A percentile compares a stretch with the other conserved stretches of the same genome.
Conservation (phyloP, 2,113 vertebrate species). For the Pandion haliaetus region DNA sequence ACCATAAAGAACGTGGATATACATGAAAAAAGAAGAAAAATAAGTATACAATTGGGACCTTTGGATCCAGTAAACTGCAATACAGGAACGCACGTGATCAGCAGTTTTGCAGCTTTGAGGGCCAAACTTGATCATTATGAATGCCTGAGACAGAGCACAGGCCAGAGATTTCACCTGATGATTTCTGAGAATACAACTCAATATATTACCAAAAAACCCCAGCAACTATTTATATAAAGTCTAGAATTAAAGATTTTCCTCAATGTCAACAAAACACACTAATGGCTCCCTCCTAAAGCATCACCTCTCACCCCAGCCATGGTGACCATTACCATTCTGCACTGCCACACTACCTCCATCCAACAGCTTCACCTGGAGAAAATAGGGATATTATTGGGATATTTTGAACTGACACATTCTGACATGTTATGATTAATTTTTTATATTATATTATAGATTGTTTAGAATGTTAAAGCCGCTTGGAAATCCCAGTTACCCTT, state of each 20-base stretch:
- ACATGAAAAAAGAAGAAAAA: not conserved
- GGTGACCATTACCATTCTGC: accelerated
- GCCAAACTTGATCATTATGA: not conserved
- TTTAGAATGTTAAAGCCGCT: not conserved
- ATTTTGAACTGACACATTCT: too few species aligned
- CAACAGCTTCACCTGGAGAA: not conserved
- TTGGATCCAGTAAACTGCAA: not conserved
- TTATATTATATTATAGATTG: not conserved
- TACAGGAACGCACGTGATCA: not conserved
- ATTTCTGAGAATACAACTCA: not conserved
- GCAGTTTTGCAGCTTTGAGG: not conserved
- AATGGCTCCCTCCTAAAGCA: not conserved
- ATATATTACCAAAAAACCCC: not conserved
- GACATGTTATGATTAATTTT: accelerated
- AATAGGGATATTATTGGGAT: not conserved
- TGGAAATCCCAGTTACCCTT: not conserved
- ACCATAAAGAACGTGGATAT: not conserved
- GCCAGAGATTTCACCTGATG: not conserved
- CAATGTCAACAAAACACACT: not conserved
- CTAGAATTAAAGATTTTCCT: not conserved
- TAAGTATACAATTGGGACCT: not conserved
- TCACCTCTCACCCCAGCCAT: not conserved
- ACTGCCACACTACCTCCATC: not conserved
- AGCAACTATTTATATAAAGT: not conserved
- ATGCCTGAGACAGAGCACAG: not conserved